Conservation (phyloP, 2,888 invertebrate genomes). For the Petrolisthes manimaculis region DNA sequence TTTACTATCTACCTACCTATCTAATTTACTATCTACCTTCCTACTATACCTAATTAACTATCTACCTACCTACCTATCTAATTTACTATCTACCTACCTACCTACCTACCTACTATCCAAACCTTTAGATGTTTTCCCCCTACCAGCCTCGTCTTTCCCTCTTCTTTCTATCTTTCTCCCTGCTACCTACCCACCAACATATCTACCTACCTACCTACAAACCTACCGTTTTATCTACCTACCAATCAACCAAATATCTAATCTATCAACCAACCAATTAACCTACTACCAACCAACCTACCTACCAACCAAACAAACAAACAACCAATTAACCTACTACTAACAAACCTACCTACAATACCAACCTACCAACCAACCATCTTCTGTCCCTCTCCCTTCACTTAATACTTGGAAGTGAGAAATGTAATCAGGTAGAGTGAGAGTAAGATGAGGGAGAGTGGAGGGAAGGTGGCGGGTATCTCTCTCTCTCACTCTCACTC, state of each 20-base stretch:
- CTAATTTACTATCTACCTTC: neutral
- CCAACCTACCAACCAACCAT: neutral
- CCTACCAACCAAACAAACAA: neutral
- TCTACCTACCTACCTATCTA: neutral
- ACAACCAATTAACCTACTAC: no score
- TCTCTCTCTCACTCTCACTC: neutral
- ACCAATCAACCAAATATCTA: no score
- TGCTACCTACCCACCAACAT: neutral
- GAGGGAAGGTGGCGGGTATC: neutral
- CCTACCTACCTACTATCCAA: neutral
- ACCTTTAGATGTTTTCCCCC: neutral
- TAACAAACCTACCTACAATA: no score
- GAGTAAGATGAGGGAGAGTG: neutral
- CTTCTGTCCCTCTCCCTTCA: neutral
- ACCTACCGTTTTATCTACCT: no score
- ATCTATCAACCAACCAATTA: no score
- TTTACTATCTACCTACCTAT: neutral
- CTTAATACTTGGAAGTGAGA: neutral
- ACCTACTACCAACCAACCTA: no score
- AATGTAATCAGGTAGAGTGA: constrained; percentile 1
- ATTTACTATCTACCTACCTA: neutral
- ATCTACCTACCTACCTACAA: no score
- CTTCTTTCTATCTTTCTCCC: neutral
- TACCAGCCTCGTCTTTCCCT: neutral
- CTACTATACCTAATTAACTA: neutral